Evolutionary conservation across 2,113 vertebrate genomes (phyloP).

Genomic region (Tetrao urogallus): DNA sequence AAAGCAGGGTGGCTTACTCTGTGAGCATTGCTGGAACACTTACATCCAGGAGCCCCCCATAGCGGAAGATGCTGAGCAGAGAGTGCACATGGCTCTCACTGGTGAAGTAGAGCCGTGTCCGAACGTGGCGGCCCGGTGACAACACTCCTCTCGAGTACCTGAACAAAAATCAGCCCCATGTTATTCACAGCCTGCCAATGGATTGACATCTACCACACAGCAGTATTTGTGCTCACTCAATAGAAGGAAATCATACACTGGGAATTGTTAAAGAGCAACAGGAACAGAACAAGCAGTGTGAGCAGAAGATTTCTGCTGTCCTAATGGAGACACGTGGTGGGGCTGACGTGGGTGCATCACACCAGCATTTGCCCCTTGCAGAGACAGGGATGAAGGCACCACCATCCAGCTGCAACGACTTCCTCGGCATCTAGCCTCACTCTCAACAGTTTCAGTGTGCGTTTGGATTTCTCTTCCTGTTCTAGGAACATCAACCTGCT

Average conservation of each 20-base stretch:
- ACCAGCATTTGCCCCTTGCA: not conserved
- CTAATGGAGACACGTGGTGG: not conserved
- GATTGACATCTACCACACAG: not conserved
- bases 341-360: not conserved
- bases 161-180: not conserved
- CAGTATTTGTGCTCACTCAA: not conserved
- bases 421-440: not conserved
- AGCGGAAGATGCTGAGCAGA: conserved; percentile 95
- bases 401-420: not conserved
- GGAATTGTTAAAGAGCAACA: not conserved
- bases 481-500: not conserved
- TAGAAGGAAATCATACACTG: not conserved
- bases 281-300: not conserved
- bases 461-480: not conserved
- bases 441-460: not conserved
- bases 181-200: not conserved
- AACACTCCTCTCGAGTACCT: conserved; percentile 98
- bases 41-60: conserved; percentile 94
- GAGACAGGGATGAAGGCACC: not conserved
- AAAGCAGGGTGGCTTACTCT: conserved; percentile 9
- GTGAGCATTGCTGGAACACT: conserved; percentile 67
- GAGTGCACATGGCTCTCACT: conserved; percentile 98
- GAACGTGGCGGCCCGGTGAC: conserved; percentile 94
- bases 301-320: not conserved
- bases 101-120: conserved; percentile 96